These are phyloP conservation scores for Allygus modestus DNA, from an alignment of 2,888 invertebrate genomes.

Conservation along the genomic window DNA sequence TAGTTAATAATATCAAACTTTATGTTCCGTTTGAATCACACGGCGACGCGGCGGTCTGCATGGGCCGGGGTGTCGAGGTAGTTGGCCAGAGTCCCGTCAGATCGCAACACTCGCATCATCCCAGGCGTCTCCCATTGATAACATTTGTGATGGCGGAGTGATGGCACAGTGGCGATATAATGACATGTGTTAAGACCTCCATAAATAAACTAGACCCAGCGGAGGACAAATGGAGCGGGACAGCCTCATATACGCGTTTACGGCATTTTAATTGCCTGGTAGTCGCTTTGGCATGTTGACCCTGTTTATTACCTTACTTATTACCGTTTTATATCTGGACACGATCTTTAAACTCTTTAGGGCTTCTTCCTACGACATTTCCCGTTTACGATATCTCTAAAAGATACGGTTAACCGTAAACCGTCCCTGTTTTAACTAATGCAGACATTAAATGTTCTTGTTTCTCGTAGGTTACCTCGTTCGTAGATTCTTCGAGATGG, in stretches of 20 bases:
- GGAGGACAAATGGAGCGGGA: background rate
- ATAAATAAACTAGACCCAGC: constrained; percentile 17
- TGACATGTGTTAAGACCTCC: constrained; percentile 34
- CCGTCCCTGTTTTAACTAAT: constrained; percentile 33
- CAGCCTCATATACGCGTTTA: constrained; percentile 28
- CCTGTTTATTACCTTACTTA: constrained; percentile 16
- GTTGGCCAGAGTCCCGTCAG: background rate
- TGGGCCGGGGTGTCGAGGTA: background rate
- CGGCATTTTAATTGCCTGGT: constrained; percentile 47
- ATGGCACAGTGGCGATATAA: background rate
- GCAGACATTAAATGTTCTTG: constrained; percentile 35
- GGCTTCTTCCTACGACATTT: constrained; percentile 9
- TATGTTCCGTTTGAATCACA: too few relatives aligned
- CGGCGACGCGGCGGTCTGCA: constrained; percentile 11
- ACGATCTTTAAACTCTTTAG: constrained; percentile 55
- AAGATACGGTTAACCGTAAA: constrained; percentile 21
- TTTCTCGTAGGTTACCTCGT: background rate
- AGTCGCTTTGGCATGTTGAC: constrained; percentile 45
- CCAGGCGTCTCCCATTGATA: background rate
- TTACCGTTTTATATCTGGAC: constrained; percentile 52
- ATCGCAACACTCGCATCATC: constrained; percentile 21
- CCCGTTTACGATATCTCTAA: constrained; percentile 18
- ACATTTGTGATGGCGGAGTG: background rate
- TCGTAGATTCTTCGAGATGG: background rate
- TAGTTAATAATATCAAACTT: too few relatives aligned